phyloP scores from a whole-genome alignment of 2,113 vertebrate genomes.

The Marmota monax region DNA sequence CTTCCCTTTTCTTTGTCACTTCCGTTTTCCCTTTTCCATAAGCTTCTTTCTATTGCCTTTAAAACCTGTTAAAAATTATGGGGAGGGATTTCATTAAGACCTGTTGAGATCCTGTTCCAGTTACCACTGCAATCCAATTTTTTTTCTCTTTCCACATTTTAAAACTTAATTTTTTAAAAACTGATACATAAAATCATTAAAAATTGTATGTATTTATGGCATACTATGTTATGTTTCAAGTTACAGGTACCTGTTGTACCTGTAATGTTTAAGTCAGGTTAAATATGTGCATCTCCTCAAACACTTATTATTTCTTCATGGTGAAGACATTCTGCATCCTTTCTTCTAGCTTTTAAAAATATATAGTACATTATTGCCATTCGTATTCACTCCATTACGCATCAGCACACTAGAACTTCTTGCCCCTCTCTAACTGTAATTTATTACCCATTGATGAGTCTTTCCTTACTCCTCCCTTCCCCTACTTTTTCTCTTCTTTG shows the following conservation, averaged over 20 bases:
- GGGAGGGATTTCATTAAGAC: too few species aligned
- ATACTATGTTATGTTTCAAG: not conserved
- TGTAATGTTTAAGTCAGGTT: too few species aligned
- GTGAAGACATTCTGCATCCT: not conserved
- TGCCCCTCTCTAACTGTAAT: not conserved
- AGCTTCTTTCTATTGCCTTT: not conserved
- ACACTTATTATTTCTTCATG: not conserved
- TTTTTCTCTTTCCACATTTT: not conserved
- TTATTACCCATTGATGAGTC: not conserved
- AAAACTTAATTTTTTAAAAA: not conserved
- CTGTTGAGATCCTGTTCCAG: not conserved
- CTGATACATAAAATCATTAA: not conserved
- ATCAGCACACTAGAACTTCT: not conserved
- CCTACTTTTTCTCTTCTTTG: not conserved
- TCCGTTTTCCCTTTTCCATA: not conserved
- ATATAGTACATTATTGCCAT: not conserved
- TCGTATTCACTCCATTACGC: rapidly evolving
- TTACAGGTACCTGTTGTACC: too few species aligned
- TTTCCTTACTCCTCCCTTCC: not conserved
- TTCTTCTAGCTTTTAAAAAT: not conserved
- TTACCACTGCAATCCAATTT: not conserved
- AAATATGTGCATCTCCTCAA: not conserved
- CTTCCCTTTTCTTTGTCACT: not conserved
- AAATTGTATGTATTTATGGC: too few species aligned
- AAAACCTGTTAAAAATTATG: not conserved